Percentiles rank a stretch among this genome's conserved stretches.
Conservation (phyloP, 2,797 vertebrate species). For the Cyclura pinguis region DNA sequence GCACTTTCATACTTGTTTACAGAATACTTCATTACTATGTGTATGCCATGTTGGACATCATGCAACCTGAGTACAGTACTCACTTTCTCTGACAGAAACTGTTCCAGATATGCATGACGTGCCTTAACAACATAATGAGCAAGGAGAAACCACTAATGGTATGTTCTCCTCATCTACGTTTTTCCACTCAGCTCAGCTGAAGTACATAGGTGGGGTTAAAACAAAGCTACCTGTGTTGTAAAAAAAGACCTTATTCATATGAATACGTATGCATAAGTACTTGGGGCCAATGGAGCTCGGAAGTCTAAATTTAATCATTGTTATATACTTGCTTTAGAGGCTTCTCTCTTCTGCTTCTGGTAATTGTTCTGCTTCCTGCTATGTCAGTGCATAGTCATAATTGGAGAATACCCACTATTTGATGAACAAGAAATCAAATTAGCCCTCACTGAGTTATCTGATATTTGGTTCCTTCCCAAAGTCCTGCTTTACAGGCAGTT, state of each 20-base stretch:
- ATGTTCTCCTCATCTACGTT: background rate
- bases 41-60: background rate
- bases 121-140: background rate
- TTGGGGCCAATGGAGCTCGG: background rate
- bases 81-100: background rate
- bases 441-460: background rate
- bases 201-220: background rate
- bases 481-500: background rate
- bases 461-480: background rate
- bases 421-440: slow-evolving; percentile 43
- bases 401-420: background rate
- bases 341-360: slow-evolving; percentile 42
- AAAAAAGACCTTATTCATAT: background rate
- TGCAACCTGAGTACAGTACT: background rate
- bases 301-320: slow-evolving; percentile 41
- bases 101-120: background rate
- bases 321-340: slow-evolving; percentile 16
- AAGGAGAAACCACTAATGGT: background rate
- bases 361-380: slow-evolving; percentile 15
- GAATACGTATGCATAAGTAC: background rate
- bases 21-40: background rate
- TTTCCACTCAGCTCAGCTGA: background rate
- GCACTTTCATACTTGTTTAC: background rate
- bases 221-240: too few relatives aligned
- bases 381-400: background rate